Percentiles rank a stretch among this genome's conserved stretches.
Evolutionary conservation across 2,888 invertebrate species (phyloP).

Genomic region (Scotopteryx bipunctaria): DNA sequence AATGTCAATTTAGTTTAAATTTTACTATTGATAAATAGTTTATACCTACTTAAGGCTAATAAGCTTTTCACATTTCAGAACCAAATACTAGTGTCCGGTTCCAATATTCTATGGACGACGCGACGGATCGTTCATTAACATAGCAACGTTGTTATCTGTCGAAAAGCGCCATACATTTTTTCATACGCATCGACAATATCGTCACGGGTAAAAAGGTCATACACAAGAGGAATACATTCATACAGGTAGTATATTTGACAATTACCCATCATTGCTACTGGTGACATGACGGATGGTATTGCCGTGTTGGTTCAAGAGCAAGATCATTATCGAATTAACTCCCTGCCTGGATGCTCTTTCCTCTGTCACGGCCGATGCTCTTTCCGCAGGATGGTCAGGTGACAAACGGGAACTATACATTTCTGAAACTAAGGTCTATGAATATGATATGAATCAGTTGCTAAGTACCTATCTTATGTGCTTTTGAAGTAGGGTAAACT

Average conservation of each 20-base stretch:
- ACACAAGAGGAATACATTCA: constrained; percentile 21
- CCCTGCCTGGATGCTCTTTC: constrained; percentile 76
- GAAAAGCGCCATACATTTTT: too few species aligned
- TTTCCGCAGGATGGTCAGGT: constrained; percentile 46
- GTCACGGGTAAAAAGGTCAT: constrained; percentile 5
- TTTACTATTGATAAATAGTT: too few species aligned
- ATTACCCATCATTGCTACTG: constrained; percentile 42
- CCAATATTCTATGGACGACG: too few species aligned
- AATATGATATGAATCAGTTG: not conserved
- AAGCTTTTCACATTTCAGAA: too few species aligned
- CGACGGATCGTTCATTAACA: too few species aligned
- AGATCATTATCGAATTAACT: constrained; percentile 78
- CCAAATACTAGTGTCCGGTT: too few species aligned
- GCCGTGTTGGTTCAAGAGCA: constrained; percentile 74
- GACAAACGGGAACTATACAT: constrained; percentile 3
- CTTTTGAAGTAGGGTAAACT: too few species aligned
- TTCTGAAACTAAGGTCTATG: not conserved
- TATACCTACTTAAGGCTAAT: too few species aligned
- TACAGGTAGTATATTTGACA: constrained; percentile 29
- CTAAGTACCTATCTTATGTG: too few species aligned
- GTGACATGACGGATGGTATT: constrained; percentile 68
- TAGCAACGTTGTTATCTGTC: too few species aligned
- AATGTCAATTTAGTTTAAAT: too few species aligned
- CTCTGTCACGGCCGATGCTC: constrained; percentile 75
- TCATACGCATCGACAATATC: too few species aligned